Base-by-base conservation (phyloP, 2,113 vertebrate species). In the Pyxicephalus adspersus region DNA sequence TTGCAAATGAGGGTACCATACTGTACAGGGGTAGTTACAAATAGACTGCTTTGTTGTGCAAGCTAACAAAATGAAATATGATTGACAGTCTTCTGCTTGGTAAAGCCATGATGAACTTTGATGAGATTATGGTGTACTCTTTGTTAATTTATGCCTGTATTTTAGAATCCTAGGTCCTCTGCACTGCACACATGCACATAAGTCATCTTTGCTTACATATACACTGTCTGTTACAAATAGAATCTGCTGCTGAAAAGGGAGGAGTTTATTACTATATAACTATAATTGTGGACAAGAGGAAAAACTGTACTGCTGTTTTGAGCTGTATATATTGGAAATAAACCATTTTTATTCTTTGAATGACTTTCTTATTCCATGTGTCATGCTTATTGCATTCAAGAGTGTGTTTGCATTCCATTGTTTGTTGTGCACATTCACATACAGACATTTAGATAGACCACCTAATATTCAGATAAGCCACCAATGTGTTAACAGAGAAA, bases 261-360 rank as follows among this genome's bases (percentile, higher is more conserved):
- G 19, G 72, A 73, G 84, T 45, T 20, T 50, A 34, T 54, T 20
- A 17, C 28, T 31, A 31, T 45, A 65, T 13, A 38, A 45, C 9
- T 22, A 68, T 20, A 55, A 19, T 20, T 58, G 51, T 31, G 1
- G 52, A 8, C 3, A 19, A 82, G 5, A 22, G 15, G 63, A 3
- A 26, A 77, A 23, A 77, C 64, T 29, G 15, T 54, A 45, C 18
- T 83, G 84, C 76, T 87, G 83, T 89, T 84, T 25, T 83, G 63
- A 83, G 76, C 83, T 87, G 70, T 85, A 76, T 87, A 67, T 85
- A 85, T 86, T 81, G 83, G 79, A 91, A 94, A 93, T 93, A 93
- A 94, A 93, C 68, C 0, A 77, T 60, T 87, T 90, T 89, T 89
- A 70, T 55, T 81, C 26, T 89, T 77, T 84, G 81, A 77, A 29